Evolutionary conservation across 30 jellyfish, hydroid and myxozoan genomes (phyloP), one percentile per base, ranked within the genome.

Genomic region (Turritopsis dohrnii): DNA sequence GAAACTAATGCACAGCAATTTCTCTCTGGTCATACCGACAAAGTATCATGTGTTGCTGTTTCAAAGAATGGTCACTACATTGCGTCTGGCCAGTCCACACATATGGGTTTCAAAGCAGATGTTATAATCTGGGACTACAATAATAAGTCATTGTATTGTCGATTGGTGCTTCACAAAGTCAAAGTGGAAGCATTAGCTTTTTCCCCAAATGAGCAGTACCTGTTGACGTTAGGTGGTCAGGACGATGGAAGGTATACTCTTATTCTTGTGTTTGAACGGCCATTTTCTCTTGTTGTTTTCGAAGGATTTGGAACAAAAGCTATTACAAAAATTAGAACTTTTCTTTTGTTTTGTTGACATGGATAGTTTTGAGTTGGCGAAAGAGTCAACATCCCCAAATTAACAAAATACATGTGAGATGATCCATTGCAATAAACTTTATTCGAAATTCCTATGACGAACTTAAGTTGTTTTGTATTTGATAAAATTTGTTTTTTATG

Each of bases 61-160:
- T 88, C 98, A 74, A 93, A 88, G 72, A 81, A 89, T 88, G 98
- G 98, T 26, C 82, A 73, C 0, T 84, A 26, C 85, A 86, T 93
- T 28, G 98, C 98, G 21, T 93, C 98, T 21, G 98, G 98, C 21
- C 98, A 93, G 85, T 90, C 83, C 18, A 93, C 98, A 3, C 96
- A 93, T 85, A 93, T 93, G 98, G 98, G 98, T 1, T 93, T 93
- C 81, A 93, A 88, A 71, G 98, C 98, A 31, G 98, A 93, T 84
- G 92, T 93, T 65, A 93, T 93, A 81, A 89, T 93, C n/a, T 93
- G 98, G 98, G 93, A 93, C 52, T 93, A 79, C 72, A 75, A 84
- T 69, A 54, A 84, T n/a, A 84, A 71, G 71, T 71, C 88, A 26
- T 53, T 82, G n/a, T 71, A 79, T 52, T 76, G 92, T 69, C 84